Percentiles rank a stretch among this genome's conserved stretches.
Evolutionary conservation across 2,888 invertebrate genomes (phyloP).

Genomic region (Cataglyphis livida): DNA sequence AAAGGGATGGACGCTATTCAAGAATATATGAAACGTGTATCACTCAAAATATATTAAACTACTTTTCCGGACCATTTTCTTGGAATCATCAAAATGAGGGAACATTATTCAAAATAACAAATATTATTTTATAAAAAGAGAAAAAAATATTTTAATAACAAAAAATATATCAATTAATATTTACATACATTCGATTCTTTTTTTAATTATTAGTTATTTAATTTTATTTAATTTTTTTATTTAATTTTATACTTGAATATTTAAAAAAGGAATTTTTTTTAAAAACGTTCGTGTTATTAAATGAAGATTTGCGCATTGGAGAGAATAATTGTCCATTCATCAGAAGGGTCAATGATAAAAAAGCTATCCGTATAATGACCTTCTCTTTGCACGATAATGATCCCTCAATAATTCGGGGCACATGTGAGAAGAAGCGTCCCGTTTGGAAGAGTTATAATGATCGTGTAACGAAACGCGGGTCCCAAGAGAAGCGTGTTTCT

Average conservation of each 20-base stretch:
- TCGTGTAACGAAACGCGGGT: constrained; percentile 72
- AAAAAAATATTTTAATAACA: background rate
- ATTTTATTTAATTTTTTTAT: too few relatives aligned
- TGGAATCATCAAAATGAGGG: background rate
- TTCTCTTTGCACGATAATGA: constrained; percentile 71
- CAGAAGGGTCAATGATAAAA: constrained; percentile 39
- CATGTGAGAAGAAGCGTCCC: constrained; percentile 66
- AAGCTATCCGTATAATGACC: constrained; percentile 58
- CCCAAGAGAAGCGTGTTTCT: constrained; percentile 45
- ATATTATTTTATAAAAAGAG: background rate
- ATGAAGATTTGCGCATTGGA: constrained; percentile 7
- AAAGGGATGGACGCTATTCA: constrained; percentile 27
- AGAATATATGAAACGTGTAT: constrained; percentile 28
- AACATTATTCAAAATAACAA: background rate
- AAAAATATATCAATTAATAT: background rate
- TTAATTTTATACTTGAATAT: background rate
- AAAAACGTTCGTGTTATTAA: constrained; percentile 3
- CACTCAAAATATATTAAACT: background rate
- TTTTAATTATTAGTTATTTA: background rate
- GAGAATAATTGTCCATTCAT: constrained; percentile 22
- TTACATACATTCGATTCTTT: background rate
- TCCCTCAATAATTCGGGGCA: constrained; percentile 70
- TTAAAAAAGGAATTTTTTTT: background rate
- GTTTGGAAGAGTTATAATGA: constrained; percentile 71
- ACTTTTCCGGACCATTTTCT: background rate